Percentiles rank a stretch among this genome's conserved stretches.
Evolutionary conservation across 1,140 invertebrate genomes (phyloP).

Genomic region (Anastatus disparis): DNA sequence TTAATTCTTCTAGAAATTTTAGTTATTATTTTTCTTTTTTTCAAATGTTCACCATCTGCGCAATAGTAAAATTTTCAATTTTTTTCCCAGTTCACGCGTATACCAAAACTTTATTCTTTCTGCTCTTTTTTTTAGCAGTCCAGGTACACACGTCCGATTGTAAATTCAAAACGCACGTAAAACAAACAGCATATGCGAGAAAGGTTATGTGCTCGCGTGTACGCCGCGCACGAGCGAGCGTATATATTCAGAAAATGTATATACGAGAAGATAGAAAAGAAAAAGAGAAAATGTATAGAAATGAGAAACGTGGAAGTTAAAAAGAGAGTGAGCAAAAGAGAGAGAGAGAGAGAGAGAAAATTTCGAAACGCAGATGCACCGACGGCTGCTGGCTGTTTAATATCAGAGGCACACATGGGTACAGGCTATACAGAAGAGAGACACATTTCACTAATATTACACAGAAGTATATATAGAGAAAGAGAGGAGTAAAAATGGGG

Average conservation of each 20-base stretch:
- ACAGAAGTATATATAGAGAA: conserved; percentile 41
- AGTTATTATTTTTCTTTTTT: not conserved
- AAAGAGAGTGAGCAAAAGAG: not conserved
- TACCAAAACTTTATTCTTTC: too few relatives aligned
- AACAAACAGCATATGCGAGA: conserved; percentile 23
- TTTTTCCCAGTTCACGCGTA: not conserved
- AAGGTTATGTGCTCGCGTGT: not conserved
- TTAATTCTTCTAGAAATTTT: conserved; percentile 1
- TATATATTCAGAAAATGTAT: too few relatives aligned
- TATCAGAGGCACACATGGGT: conserved; percentile 62
- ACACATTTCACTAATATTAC: conserved; percentile 64
- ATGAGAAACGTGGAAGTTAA: not conserved
- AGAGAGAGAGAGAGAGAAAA: not conserved
- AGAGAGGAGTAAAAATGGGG: not conserved
- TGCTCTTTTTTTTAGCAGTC: not conserved
- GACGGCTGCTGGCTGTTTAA: conserved; percentile 63
- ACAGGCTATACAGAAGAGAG: conserved; percentile 44
- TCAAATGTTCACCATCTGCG: not conserved
- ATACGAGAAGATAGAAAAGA: too few relatives aligned
- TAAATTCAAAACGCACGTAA: conserved; percentile 43
- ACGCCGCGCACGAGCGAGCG: too few relatives aligned
- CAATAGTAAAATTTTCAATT: conserved; percentile 7
- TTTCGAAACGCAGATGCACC: conserved; percentile 58
- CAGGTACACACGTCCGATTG: conserved; percentile 1
- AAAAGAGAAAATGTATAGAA: too few relatives aligned